Base-by-base conservation (phyloP, 2,113 vertebrate species). In the Tylochromis polylepis region DNA sequence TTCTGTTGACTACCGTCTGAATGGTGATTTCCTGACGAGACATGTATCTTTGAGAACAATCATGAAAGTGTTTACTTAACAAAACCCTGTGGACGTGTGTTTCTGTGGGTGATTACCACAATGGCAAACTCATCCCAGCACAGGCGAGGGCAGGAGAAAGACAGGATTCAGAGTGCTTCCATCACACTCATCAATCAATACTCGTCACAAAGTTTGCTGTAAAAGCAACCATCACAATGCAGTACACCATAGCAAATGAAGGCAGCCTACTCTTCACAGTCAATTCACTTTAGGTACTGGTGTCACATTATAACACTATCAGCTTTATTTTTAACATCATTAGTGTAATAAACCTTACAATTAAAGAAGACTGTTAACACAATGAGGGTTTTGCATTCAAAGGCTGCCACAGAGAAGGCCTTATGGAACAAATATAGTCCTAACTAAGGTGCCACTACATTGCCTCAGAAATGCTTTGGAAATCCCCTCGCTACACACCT, bases 31-130 rank as follows among this genome's bases (percentile, higher is more conserved):
- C 91, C 75, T 87, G 92, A 93, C 2, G 4, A 83, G 89, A 91
- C 92, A 82, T 70, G 91, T 90, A 85, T 87, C 79, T 87, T 84
- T 93, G 65, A 85, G 84, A 87, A 90, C 89, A 90, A 91, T 89
- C 3, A 36, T 46, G 57, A 49, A 88, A 84, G 86, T 84, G 24
- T 87, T 84, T 81, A 77, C n/a, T 86, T 72, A 83, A 87, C n/a
- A 79, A 7, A 67, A 51, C 27, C 72, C 16, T 53, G 46, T 53
- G 72, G 24, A 51, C 24, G 72, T 77, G 55, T 62, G 11, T 62
- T 57, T 90, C 34, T 65, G 70, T 62, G 79, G 75, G 79, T 53
- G 59, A 60, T 20, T 77, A 34, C 36, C 55, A 87, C 16, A 57
- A 59, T 27, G 53, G 79, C 65, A 83, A 14, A 82, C 53, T 84